A percentile compares a stretch with the other conserved stretches of the same genome.
Conservation (phyloP, 2,888 invertebrate species). For the Netelia virgata region DNA sequence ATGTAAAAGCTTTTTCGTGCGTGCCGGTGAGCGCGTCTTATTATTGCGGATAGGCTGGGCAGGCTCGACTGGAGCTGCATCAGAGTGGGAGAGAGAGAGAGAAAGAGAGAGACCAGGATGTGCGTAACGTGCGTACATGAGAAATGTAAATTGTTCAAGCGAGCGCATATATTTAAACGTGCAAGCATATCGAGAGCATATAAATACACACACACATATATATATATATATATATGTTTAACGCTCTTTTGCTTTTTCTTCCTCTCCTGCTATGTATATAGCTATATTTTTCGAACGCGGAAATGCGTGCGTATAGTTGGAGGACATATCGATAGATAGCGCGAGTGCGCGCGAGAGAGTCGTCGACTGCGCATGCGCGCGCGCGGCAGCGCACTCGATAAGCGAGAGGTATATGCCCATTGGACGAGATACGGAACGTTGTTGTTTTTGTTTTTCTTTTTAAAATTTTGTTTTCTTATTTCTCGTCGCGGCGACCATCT, state of each 20-base stretch:
- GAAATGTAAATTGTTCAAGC: constrained; percentile 49
- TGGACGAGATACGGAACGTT: constrained; percentile 19
- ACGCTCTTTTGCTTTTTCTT: not conserved
- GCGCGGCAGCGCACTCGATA: constrained; percentile 50
- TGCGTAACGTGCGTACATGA: constrained; percentile 51
- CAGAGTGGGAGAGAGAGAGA: not conserved
- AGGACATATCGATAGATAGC: constrained; percentile 61
- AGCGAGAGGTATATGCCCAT: constrained; percentile 33
- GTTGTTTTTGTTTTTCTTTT: not conserved
- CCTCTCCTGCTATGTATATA: not conserved
- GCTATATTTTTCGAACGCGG: constrained; percentile 51
- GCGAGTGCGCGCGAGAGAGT: not conserved
- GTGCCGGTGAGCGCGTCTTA: constrained; percentile 15
- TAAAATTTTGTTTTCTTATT: no score
- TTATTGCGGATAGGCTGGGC: not conserved
- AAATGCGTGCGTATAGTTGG: constrained; percentile 59
- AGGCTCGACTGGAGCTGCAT: not conserved
- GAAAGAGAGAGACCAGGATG: constrained; percentile 31
- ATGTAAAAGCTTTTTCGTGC: constrained; percentile 21
- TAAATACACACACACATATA: not conserved
- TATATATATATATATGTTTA: not conserved
- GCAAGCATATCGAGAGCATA: constrained; percentile 2
- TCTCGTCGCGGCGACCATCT: constrained; percentile 3
- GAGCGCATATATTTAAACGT: not conserved
- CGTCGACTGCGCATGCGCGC: constrained; percentile 14